Evolutionary conservation across 2,797 vertebrate species (phyloP).

Genomic region (Myotis vivesi): DNA sequence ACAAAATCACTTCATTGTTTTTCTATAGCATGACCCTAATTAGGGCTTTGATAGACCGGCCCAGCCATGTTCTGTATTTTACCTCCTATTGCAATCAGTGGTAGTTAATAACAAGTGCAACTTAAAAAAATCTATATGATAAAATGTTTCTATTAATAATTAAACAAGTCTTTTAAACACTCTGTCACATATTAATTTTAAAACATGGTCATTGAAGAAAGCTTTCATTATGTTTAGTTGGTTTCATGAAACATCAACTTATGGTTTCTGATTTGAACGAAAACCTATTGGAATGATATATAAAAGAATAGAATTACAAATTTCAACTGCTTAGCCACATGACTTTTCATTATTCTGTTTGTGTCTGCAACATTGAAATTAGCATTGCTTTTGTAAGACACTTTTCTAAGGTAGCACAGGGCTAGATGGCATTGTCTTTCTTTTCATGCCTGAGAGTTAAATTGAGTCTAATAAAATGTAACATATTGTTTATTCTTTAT

Average conservation of each 20-base stretch:
- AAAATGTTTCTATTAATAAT: conserved; percentile 62
- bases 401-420: neutral
- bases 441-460: neutral
- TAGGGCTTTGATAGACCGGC: conserved; percentile 79
- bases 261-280: conserved; percentile 28
- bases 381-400: neutral
- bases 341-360: conserved; percentile 1
- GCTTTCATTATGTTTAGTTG: neutral
- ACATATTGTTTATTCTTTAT: neutral
- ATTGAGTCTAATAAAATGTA: neutral
- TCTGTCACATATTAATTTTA: conserved; percentile 52
- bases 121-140: conserved; percentile 51
- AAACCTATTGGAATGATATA: neutral
- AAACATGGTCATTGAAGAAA: conserved; percentile 17
- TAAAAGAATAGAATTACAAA: neutral
- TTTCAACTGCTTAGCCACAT: neutral
- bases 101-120: conserved; percentile 48
- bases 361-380: neutral
- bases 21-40: conserved; percentile 83
- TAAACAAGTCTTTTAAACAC: conserved; percentile 58
- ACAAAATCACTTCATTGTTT: conserved; percentile 86
- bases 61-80: conserved; percentile 70
- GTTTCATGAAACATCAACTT: conserved; percentile 43
- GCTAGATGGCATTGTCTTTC: conserved; percentile 13
- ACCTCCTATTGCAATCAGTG: conserved; percentile 65